Evolutionary conservation across 2,888 invertebrate genomes (phyloP).

Genomic region (Campoplex nolae): DNA sequence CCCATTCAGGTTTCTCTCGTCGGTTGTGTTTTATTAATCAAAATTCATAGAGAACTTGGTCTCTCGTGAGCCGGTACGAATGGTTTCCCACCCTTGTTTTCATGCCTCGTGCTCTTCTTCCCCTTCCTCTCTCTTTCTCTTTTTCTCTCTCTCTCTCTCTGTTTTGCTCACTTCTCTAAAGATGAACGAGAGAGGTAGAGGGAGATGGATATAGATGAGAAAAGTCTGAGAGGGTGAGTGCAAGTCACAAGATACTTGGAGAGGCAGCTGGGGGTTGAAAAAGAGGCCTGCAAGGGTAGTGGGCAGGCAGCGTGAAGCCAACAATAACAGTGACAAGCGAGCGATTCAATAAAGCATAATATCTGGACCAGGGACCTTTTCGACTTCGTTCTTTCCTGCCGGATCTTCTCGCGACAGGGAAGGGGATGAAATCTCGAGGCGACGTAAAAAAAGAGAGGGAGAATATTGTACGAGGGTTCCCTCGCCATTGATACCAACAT

Average conservation of each 20-base stretch:
- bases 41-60: slow-evolving; percentile 77
- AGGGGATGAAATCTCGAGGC: slow-evolving; percentile 69
- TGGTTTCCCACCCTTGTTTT: slow-evolving; percentile 67
- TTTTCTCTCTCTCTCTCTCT: slow-evolving; percentile 1
- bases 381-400: slow-evolving; percentile 49
- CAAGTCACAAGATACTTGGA: slow-evolving; percentile 43
- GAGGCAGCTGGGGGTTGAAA: slow-evolving; percentile 47
- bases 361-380: slow-evolving; percentile 76
- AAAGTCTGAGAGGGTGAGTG: slow-evolving; percentile 53
- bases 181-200: slow-evolving; percentile 41
- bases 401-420: slow-evolving; percentile 49
- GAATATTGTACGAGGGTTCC: slow-evolving; percentile 71
- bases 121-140: slow-evolving; percentile 10
- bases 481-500: slow-evolving; percentile 84
- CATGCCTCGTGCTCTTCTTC: slow-evolving; percentile 18
- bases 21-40: slow-evolving; percentile 79
- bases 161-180: slow-evolving; percentile 3
- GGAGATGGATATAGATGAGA: slow-evolving; percentile 8
- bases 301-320: slow-evolving; percentile 73
- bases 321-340: slow-evolving; percentile 81
- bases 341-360: slow-evolving; percentile 84
- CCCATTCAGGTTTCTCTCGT: slow-evolving; percentile 42
- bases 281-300: slow-evolving; percentile 29
- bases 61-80: slow-evolving; percentile 59
- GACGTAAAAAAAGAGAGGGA: slow-evolving; percentile 53